Evolutionary conservation across 2,113 vertebrate genomes (phyloP).

Genomic region (Entelurus aequoreus): DNA sequence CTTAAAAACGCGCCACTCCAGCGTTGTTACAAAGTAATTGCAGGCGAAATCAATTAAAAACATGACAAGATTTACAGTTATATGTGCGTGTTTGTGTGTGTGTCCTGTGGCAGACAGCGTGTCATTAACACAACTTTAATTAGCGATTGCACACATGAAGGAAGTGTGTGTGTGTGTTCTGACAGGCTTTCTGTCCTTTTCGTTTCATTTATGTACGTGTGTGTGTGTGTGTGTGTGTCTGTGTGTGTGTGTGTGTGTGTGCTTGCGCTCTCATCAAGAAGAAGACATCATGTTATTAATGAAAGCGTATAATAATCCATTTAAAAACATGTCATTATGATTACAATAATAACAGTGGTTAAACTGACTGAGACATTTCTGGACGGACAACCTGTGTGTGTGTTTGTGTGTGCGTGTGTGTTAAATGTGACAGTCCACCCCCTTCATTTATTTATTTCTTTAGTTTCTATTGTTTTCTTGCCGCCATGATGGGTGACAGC

Average conservation of each 20-base stretch:
- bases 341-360: slow-evolving; percentile 71
- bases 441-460: slow-evolving; percentile 4
- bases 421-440: slow-evolving; percentile 22
- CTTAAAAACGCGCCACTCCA: neutral
- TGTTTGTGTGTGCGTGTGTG: slow-evolving; percentile 14
- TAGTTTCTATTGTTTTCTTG: slow-evolving; percentile 1
- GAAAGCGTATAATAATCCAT: slow-evolving; percentile 71
- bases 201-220: slow-evolving; percentile 1
- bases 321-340: slow-evolving; percentile 72
- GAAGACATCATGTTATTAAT: slow-evolving; percentile 68
- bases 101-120: slow-evolving; percentile 49
- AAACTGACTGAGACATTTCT: slow-evolving; percentile 54
- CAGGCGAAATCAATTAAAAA: slow-evolving; percentile 62
- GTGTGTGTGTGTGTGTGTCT: slow-evolving; percentile 6
- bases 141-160: slow-evolving; percentile 50
- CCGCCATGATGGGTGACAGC: neutral
- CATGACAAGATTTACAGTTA: slow-evolving; percentile 40
- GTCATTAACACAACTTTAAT: slow-evolving; percentile 63
- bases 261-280: slow-evolving; percentile 32
- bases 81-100: slow-evolving; percentile 17
- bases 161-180: slow-evolving; percentile 6
- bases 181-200: neutral
- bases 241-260: slow-evolving; percentile 3
- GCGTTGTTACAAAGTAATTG: slow-evolving; percentile 49
- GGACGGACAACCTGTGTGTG: slow-evolving; percentile 32